Conservation (phyloP, 1,140 invertebrate species). For the Pristionchus pacificus region DNA sequence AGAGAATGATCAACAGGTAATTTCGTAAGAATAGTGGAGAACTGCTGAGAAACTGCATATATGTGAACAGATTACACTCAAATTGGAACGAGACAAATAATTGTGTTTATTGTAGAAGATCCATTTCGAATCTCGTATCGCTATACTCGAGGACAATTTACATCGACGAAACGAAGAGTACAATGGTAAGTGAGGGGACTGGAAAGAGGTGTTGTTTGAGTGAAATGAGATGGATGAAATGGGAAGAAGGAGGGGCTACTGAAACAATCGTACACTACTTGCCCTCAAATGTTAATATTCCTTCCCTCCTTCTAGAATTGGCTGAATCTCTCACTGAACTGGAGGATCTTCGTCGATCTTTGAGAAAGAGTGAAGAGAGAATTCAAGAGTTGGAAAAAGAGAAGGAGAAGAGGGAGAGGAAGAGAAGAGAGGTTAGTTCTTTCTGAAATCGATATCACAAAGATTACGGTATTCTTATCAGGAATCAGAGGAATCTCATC, state of each 20-base stretch:
- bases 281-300: background rate
- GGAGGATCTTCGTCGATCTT: background rate
- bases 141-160: background rate
- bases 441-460: no score
- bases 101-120: background rate
- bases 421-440: slow-evolving; percentile 3
- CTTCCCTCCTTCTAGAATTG: background rate
- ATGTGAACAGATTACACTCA: no score
- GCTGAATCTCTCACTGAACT: background rate
- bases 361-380: background rate
- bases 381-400: slow-evolving; percentile 10
- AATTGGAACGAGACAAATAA: no score
- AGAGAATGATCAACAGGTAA: background rate
- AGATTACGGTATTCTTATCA: no score
- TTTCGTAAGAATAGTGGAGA: no score
- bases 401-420: slow-evolving; percentile 11
- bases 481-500: no score
- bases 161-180: background rate
- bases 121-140: background rate
- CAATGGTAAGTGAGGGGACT: no score
- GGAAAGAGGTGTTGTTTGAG: no score
- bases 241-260: slow-evolving; percentile 2
- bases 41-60: no score
- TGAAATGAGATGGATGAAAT: background rate
- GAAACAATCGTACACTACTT: background rate